Percentiles rank a stretch among this genome's conserved stretches.
These are phyloP conservation scores for Dicranocentrus wangi DNA, from an alignment of 2,888 invertebrate species.

Conservation along the genomic window DNA sequence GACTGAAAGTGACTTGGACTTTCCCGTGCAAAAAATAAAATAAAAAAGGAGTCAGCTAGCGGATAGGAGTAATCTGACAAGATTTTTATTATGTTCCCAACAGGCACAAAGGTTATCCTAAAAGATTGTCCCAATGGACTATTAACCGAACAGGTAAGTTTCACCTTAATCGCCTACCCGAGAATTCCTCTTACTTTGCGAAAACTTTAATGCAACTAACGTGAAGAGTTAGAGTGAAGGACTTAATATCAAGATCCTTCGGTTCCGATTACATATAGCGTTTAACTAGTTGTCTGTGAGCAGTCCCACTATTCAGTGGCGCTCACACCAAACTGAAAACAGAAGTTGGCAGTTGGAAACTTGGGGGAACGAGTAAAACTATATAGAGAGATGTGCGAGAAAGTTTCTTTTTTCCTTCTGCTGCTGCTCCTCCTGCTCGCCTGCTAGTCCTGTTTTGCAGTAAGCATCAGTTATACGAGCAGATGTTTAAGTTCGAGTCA, in stretches of 20 bases:
- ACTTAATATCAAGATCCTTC: background rate
- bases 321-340: background rate
- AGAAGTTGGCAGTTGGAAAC: conserved; percentile 5
- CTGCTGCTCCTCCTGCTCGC: background rate
- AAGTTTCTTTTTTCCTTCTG: background rate
- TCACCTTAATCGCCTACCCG: conserved; percentile 13
- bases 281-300: background rate
- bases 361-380: background rate
- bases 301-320: background rate
- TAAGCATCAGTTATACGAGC: background rate
- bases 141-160: conserved; percentile 66
- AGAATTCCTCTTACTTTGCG: background rate
- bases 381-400: background rate
- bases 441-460: too few relatives aligned
- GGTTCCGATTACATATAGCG: background rate
- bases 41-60: too few relatives aligned
- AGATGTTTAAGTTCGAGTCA: conserved; percentile 30
- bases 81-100: conserved; percentile 43
- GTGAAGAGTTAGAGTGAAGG: background rate
- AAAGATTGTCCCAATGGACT: conserved; percentile 66
- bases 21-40: too few relatives aligned
- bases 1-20: too few relatives aligned
- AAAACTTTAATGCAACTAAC: background rate
- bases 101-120: conserved; percentile 64
- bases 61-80: conserved; percentile 21